Base-by-base conservation (phyloP, 2,113 vertebrate genomes). In the Sinocyclocheilus rhinocerous region DNA sequence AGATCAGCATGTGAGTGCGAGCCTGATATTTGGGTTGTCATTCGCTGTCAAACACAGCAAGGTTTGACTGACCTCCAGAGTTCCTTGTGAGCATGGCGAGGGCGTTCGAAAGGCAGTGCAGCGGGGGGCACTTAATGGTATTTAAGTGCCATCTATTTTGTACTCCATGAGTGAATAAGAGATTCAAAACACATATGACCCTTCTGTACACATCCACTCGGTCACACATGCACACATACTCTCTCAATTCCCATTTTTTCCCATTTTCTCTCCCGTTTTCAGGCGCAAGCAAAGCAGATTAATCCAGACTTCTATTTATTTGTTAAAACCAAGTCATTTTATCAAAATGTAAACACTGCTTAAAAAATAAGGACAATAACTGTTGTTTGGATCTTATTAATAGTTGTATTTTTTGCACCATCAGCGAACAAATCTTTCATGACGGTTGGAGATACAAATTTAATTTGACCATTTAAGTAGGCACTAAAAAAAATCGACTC, bases 111-210 rank as follows among this genome's bases (percentile, higher is more conserved):
- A 26, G 50, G 29, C 33, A 2, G 29, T 10, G 48, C 18, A 1
- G 50, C 13, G 5, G 50, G 63, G 36, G 65, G 33, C 24, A 20
- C 48, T 33, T 72, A 86, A 69, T 85, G 84, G 29, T 67, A 57
- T 69, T 78, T 85, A 55, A 85, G 77, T 81, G 77, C 10, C 18
- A 57, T 85, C 76, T 69, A 69, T 85, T 85, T 73, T 26, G 11
- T 22, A 18, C 67, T 55, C 52, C 9, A 16, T 80, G 16, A 50
- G 84, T 65, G 45, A 85, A 84, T 39, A 36, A 59, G 29, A 26
- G 33, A 72, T 85, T 70, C 29, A 42, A 65, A 85, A 50, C 73
- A 65, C 84, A 77, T 8, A 67, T 48, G 24, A n/a, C 45, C 59
- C 42, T 81, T 65, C 79, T 16, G 33, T 48, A 81, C 42, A 39